Base-by-base conservation (phyloP, 2,888 invertebrate genomes). In the Trichacis sp. region DNA sequence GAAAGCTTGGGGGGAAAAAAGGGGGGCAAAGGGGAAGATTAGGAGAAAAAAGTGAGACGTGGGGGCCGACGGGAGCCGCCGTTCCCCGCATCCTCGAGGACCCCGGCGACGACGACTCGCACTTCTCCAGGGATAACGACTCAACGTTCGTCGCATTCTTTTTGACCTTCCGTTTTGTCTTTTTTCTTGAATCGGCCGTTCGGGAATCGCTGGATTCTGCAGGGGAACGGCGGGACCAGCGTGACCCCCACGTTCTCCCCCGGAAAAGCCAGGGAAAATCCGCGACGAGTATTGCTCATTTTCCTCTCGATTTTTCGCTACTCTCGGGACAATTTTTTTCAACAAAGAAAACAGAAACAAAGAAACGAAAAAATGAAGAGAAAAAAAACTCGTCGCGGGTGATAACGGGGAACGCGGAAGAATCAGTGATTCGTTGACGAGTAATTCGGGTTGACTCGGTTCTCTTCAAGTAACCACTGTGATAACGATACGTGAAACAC, bases 381-480 rank as follows among this genome's bases (percentile, higher is more conserved):
- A n/a, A n/a, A n/a, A 38, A 50, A 19, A 43, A 43, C n/a, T 19
- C 43, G 18, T 14, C 42, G 42, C 17, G 18, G 42, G 11, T 42
- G 9, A 12, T 36, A n/a, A n/a, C n/a, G n/a, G n/a, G n/a, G n/a
- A n/a, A n/a, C n/a, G n/a, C 11, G 11, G 12, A n/a, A 43, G 43
- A 43, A 11, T 70, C 71, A 73, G 72, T 73, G 72, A 72, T 72
- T 71, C 72, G 68, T 73, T 73, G 70, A 73, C 72, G 69, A 70
- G 70, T 65, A 49, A 73, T 71, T 71, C 71, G 70, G 69, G 69
- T 62, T 64, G 73, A 70, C 73, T 74, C 74, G 75, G 65, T 77
- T 77, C 72, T 75, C 75, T 74, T 76, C 74, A 75, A 75, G 68
- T 72, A 75, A 76, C 72, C 75, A 77, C 77, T 77, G 78, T 79